Conservation (phyloP, 1,140 invertebrate species). For the Artemia franciscana region DNA sequence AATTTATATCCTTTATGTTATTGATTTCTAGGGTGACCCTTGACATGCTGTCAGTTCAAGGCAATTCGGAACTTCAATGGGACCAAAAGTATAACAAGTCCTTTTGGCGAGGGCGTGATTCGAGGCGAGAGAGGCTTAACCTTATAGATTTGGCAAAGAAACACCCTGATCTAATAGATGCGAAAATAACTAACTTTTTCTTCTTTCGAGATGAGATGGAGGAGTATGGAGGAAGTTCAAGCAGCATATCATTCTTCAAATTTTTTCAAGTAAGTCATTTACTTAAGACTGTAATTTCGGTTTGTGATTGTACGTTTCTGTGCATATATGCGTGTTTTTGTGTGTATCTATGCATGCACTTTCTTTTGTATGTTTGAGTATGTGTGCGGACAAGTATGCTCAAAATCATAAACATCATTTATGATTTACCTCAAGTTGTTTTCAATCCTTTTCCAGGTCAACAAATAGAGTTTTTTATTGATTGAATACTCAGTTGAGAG, state of each 20-base stretch:
- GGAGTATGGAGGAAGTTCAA: conserved; percentile 57
- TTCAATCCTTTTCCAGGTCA: no score
- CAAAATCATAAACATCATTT: no score
- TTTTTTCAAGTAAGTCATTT: conserved; percentile 81
- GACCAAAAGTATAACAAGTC: conserved; percentile 41
- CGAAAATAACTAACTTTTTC: conserved; percentile 83
- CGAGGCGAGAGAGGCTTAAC: conserved; percentile 51
- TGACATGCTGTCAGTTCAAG: conserved; percentile 72
- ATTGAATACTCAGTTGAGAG: no score
- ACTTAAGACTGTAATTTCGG: no score
- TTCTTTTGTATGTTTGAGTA: no score
- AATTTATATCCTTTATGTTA: background rate
- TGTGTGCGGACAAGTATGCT: no score
- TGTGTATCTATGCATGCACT: no score
- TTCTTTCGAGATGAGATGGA: conserved; percentile 69
- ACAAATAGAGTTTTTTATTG: no score
- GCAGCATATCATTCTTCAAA: conserved; percentile 70
- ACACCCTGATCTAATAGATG: conserved; percentile 64
- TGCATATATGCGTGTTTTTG: no score
- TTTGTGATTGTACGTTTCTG: no score
- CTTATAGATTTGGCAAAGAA: conserved; percentile 51
- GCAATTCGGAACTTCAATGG: conserved; percentile 46
- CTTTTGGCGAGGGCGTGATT: conserved; percentile 83
- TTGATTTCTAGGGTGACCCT: conserved; percentile 42
- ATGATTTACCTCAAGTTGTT: no score